Base-by-base conservation (phyloP, 1,140 invertebrate genomes). In the Caerostris extrusa region DNA sequence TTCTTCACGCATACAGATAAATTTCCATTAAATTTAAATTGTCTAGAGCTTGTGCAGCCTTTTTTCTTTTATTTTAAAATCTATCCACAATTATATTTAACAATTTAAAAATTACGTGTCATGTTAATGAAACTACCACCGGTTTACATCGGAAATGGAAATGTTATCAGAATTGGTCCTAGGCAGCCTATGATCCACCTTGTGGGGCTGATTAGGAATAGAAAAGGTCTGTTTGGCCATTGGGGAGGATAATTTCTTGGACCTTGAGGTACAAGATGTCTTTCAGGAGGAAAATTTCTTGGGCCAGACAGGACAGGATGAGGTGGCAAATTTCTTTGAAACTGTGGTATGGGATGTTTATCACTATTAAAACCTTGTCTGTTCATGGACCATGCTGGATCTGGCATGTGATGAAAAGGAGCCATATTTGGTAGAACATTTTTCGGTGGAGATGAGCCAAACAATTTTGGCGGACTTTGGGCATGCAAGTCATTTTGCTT, bases 101-200 rank as follows among this genome's bases (percentile, higher is more conserved):
- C 7, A n/a, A 50, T 60, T 56, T 87, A 58, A 60, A 87, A 87
- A 64, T 17, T 34, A 53, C 86, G 3, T 53, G 61, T 67, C 61
- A 50, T 50, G n/a, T 77, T 14, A 34, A 34, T 19, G 34, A n/a
- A 14, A 64, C n/a, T 53, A 58, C 60, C 82, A 57, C 14, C 57
- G 19, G 34, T 77, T 7, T 87, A 50, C 10, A 87, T 57, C 69
- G 60, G 87, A 89, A 89, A 69, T 69, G 34, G 69, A 89, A 50
- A 34, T 4, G 69, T 89, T 55, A 69, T 89, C 87, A 77, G 89
- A 91, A 81, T 91, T 91, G 58, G 69, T 91, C 56, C 89, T 77
- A 17, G 57, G 50, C 61, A 56, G 64, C 14, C 89, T 77, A 53
- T 77, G 89, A 50, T 91, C 89, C 55, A 57, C 12, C 14, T 77